A percentile compares a stretch with the other conserved stretches of the same genome.
Conservation (phyloP, 2,888 invertebrate species). For the Lagria hirta region DNA sequence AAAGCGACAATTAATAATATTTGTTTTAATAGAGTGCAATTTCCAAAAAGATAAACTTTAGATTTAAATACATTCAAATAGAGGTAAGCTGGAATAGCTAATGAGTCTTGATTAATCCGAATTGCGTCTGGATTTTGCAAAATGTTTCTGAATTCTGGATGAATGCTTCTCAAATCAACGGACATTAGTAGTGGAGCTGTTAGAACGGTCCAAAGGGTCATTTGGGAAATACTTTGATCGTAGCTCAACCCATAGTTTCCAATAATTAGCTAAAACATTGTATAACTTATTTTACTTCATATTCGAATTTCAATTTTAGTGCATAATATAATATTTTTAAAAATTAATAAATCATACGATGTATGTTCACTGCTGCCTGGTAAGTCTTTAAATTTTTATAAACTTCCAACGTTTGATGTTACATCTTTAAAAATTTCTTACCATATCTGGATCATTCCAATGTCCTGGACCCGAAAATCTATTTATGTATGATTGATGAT, state of each 20-base stretch:
- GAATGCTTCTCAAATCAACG: conserved; percentile 64
- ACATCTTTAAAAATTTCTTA: conserved; percentile 41
- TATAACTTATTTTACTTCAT: too few relatives aligned
- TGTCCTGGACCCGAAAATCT: conserved; percentile 67
- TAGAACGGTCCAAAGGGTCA: conserved; percentile 74
- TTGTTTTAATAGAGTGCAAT: too few relatives aligned
- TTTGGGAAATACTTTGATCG: conserved; percentile 70
- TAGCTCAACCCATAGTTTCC: conserved; percentile 67
- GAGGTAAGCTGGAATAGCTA: conserved; percentile 65
- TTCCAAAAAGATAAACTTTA: too few relatives aligned
- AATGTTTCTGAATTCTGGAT: conserved; percentile 61
- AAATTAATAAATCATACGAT: conserved; percentile 1
- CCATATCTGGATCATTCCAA: conserved; percentile 78
- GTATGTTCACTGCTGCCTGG: neutral
- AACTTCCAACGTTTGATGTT: too few relatives aligned
- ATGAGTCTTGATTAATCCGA: conserved; percentile 66
- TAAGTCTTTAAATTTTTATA: too few relatives aligned
- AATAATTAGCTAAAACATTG: conserved; percentile 58
- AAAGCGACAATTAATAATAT: too few relatives aligned
- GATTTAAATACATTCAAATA: conserved; percentile 50
- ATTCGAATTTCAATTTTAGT: too few relatives aligned
- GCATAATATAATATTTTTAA: conserved; percentile 8
- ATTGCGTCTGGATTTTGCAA: conserved; percentile 65
- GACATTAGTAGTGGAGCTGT: conserved; percentile 75
- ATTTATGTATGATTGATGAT: conserved; percentile 62